Conservation (phyloP, 2,888 invertebrate genomes). For the Agelastica alni region DNA sequence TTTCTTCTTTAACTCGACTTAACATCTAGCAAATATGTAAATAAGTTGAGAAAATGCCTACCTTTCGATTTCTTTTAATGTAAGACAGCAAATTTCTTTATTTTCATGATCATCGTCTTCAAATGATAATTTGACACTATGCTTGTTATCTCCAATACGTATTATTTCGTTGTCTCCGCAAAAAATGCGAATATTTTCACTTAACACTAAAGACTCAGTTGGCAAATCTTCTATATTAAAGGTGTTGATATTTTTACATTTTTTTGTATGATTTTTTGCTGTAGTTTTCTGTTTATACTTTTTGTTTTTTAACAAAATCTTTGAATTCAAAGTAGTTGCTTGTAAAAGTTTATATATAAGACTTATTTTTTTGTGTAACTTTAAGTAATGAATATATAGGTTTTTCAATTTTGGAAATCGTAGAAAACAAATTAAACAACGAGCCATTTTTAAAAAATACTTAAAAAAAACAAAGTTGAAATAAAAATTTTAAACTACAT, state of each 20-base stretch:
- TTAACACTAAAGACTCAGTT: conserved; percentile 40
- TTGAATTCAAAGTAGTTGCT: conserved; percentile 25
- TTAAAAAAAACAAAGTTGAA: conserved; percentile 9
- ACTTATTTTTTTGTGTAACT: conserved; percentile 42
- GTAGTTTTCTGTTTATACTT: conserved; percentile 25
- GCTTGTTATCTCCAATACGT: conserved; percentile 39
- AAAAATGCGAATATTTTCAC: conserved; percentile 41
- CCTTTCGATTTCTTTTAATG: conserved; percentile 12
- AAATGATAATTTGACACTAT: conserved; percentile 41
- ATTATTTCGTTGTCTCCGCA: conserved; percentile 43
- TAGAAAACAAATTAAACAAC: conserved; percentile 40
- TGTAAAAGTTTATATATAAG: conserved; percentile 39
- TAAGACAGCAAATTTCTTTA: conserved; percentile 25
- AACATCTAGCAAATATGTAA: too few relatives aligned
- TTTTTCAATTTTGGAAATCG: conserved; percentile 37
- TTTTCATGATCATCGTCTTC: conserved; percentile 35
- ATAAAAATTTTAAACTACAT: background rate
- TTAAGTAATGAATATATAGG: conserved; percentile 39
- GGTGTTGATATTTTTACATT: conserved; percentile 10
- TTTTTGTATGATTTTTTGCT: conserved; percentile 5
- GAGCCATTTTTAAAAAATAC: conserved; percentile 37
- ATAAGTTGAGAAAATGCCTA: background rate
- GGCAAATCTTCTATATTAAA: conserved; percentile 12
- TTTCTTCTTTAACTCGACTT: too few relatives aligned
- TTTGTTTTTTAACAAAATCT: conserved; percentile 23